Evolutionary conservation across 2,113 vertebrate genomes (phyloP).

Genomic region (Mus spicilegus): DNA sequence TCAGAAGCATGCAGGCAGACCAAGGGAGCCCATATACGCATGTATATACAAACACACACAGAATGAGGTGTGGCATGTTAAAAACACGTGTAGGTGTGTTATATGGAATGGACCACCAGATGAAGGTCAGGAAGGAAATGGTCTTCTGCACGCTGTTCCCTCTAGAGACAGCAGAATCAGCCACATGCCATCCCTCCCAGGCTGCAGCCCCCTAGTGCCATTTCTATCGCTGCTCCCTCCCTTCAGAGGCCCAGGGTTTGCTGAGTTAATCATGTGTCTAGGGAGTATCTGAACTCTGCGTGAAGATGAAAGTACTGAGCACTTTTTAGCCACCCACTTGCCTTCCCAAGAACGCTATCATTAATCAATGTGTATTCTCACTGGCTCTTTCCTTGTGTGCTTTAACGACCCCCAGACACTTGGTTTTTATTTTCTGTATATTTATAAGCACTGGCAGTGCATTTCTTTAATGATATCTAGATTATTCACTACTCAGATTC

Average conservation of each 20-base stretch:
- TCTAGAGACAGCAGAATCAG: not conserved
- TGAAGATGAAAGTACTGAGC: conserved; percentile 44
- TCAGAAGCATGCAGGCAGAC: not conserved
- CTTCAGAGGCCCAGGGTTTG: not conserved
- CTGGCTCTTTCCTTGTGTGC: not conserved
- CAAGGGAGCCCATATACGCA: not conserved
- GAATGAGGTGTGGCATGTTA: not conserved
- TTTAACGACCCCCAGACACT: not conserved
- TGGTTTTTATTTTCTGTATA: not conserved
- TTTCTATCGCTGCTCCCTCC: not conserved
- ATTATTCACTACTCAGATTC: not conserved
- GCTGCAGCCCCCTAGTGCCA: accelerated
- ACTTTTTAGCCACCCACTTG: conserved; percentile 1
- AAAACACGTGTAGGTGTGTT: not conserved
- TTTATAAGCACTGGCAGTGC: not conserved
- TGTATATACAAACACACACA: not conserved
- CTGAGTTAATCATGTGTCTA: not conserved
- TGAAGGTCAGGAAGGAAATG: not conserved
- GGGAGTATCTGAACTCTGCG: not conserved
- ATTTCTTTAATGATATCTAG: conserved; percentile 9
- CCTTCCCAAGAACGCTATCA: conserved; percentile 27
- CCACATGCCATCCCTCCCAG: not conserved
- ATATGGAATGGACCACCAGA: not conserved
- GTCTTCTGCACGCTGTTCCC: not conserved
- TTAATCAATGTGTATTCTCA: not conserved